Percentiles rank a stretch among this genome's conserved stretches.
These are phyloP conservation scores for Halocynthia roretzi DNA, from an alignment of 23 tunicate species.

Conservation along the genomic window DNA sequence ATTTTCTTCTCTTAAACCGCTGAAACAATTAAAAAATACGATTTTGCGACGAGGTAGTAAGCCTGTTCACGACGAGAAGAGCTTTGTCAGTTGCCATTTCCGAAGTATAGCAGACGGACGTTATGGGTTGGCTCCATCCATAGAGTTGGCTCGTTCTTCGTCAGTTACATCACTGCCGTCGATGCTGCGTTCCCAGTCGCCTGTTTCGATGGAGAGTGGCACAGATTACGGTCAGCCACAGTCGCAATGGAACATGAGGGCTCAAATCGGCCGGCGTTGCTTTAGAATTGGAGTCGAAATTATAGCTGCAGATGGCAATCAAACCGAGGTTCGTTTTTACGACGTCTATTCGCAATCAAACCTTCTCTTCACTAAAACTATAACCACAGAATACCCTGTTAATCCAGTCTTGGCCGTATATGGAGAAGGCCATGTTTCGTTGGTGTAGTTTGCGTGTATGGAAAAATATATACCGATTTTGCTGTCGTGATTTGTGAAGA, in stretches of 20 bases:
- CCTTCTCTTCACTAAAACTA: slow-evolving; percentile 11
- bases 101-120: too few species aligned
- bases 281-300: slow-evolving; percentile 18
- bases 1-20: slow-evolving; percentile 3
- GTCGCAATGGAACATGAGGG: slow-evolving; percentile 11
- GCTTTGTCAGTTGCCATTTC: too few species aligned
- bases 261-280: slow-evolving; percentile 17
- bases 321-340: slow-evolving; percentile 30
- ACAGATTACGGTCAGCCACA: background rate
- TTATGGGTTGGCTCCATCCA: too few species aligned
- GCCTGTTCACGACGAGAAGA: background rate
- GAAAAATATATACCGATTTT: too few species aligned
- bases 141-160: background rate
- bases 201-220: too few species aligned
- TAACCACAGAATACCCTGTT: slow-evolving; percentile 4
- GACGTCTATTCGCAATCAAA: slow-evolving; percentile 21
- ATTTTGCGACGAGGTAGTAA: background rate
- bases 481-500: too few species aligned
- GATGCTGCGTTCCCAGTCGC: background rate
- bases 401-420: slow-evolving; percentile 25
- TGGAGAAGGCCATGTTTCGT: slow-evolving; percentile 15
- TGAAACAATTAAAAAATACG: slow-evolving; percentile 8
- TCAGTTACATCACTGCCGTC: slow-evolving; percentile 10
- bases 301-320: slow-evolving; percentile 1
- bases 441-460: background rate